A percentile compares a stretch with the other conserved stretches of the same genome.
phyloP scores from a whole-genome alignment of 2,113 vertebrate species.

The Hyperopisus bebe region DNA sequence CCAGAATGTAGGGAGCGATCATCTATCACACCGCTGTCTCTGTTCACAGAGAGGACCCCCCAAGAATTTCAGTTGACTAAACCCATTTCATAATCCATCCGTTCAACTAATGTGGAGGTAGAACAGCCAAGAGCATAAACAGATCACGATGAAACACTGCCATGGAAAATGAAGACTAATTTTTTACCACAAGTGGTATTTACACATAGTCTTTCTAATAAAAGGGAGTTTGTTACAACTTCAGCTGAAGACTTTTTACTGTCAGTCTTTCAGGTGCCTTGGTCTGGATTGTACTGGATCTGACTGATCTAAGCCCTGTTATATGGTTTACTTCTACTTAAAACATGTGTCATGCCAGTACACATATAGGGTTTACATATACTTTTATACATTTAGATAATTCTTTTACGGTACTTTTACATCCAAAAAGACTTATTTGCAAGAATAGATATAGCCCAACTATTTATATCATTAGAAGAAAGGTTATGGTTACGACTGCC shows the following conservation, averaged over 20 bases:
- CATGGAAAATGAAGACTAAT: conserved; percentile 55
- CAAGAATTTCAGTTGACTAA: conserved; percentile 68
- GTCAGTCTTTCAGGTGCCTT: conserved; percentile 25
- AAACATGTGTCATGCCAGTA: conserved; percentile 41
- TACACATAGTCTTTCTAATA: conserved; percentile 38
- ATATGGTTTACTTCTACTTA: conserved; percentile 60
- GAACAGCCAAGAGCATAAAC: conserved; percentile 70
- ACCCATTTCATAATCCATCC: conserved; percentile 69
- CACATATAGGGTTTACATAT: background rate
- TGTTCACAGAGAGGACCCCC: conserved; percentile 66
- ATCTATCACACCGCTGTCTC: conserved; percentile 60
- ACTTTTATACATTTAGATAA: background rate
- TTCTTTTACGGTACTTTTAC: background rate
- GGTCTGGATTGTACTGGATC: conserved; percentile 45
- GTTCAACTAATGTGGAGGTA: conserved; percentile 67
- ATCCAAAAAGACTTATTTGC: background rate
- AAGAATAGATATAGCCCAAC: background rate
- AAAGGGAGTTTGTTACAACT: conserved; percentile 7
- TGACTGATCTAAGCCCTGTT: conserved; percentile 67
- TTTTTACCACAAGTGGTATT: conserved; percentile 51
- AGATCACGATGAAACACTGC: conserved; percentile 41
- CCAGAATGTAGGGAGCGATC: conserved; percentile 24
- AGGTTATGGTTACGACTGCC: background rate
- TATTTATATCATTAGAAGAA: background rate
- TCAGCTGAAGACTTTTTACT: conserved; percentile 12